Base-by-base conservation (phyloP, 2,113 vertebrate species). In the Silurus glanis region DNA sequence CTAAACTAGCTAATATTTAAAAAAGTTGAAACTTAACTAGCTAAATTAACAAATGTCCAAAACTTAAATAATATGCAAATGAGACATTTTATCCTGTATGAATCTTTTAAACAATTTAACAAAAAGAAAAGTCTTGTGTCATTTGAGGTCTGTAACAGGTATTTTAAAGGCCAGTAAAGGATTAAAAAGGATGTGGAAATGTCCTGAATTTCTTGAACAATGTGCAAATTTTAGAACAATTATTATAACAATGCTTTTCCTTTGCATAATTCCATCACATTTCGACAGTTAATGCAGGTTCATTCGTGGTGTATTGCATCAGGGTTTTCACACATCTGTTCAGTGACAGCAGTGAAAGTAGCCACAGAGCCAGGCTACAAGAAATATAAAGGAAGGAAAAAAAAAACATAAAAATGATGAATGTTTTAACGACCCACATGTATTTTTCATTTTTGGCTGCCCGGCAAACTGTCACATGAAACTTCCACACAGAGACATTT, bases 271-370 rank as follows among this genome's bases (percentile, higher is more conserved):
- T 21, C 10, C 14, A 45, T 45, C 21, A 5, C 4, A 0, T 80
- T 5, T 45, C 78, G 9, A 45, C 8, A 45, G 56, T 80, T 61
- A 21, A 80, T 61, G 45, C 61, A 17, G 47, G 61, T 55, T 17
- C 3, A 49, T 21, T 58, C 25, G 4, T 45, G 10, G 45, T 56
- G 66, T 9, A 72, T 12, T 55, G 66, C 21, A 5, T 49, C 51
- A 71, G 51, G 9, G 19, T 55, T 61, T 83, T 71, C 51, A 83
- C 64, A 37, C 49, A n/a, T 13, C 82, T n/a, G 37, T 83, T 69
- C 56, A 25, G 51, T 83, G 49, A 61, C 78, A 61, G 56, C 28
- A 6, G 56, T 28, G 56, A 79, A 37, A 25, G 7, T 9, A 55
- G 49, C n/a, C 75, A 56, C 13, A 9, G 12, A 51, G 21, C 4